Evolutionary conservation across 2,797 vertebrate species (phyloP).

Genomic region (Chaenodraco wilsoni): DNA sequence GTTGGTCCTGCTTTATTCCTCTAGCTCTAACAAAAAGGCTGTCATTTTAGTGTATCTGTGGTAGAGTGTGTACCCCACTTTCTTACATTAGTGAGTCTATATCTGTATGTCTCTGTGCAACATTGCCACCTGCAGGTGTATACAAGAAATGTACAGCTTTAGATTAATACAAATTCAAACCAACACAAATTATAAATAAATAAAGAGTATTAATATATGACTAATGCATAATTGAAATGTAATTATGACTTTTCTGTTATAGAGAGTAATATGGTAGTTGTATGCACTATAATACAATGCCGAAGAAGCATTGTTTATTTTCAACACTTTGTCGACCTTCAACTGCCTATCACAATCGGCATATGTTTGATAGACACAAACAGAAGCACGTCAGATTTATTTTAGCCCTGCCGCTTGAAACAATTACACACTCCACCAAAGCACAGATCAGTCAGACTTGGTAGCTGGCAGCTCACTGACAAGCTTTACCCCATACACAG

Average conservation of each 20-base stretch:
- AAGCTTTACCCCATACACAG: constrained; percentile 21
- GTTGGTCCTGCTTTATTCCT: not conserved
- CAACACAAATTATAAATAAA: not conserved
- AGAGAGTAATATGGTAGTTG: not conserved
- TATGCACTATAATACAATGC: not conserved
- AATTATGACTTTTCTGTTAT: not conserved
- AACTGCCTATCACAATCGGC: not conserved
- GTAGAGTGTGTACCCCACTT: not conserved
- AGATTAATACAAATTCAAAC: not conserved
- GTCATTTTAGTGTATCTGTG: too few species aligned
- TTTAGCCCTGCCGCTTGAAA: not conserved
- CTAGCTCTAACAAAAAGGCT: not conserved
- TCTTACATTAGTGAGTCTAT: too few species aligned
- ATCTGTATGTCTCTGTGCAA: constrained; percentile 29
- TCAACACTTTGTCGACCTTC: not conserved
- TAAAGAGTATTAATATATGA: not conserved
- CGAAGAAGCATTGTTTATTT: not conserved
- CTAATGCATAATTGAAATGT: not conserved
- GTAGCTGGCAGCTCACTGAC: constrained; percentile 11
- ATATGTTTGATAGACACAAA: constrained; percentile 9
- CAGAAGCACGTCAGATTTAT: constrained; percentile 9
- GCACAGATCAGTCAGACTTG: constrained; percentile 5
- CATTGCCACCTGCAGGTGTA: constrained; percentile 64
- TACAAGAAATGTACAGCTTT: not conserved
- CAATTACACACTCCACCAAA: constrained; percentile 4